Conservation (phyloP, 2,888 invertebrate genomes). For the Ctena decussata region DNA sequence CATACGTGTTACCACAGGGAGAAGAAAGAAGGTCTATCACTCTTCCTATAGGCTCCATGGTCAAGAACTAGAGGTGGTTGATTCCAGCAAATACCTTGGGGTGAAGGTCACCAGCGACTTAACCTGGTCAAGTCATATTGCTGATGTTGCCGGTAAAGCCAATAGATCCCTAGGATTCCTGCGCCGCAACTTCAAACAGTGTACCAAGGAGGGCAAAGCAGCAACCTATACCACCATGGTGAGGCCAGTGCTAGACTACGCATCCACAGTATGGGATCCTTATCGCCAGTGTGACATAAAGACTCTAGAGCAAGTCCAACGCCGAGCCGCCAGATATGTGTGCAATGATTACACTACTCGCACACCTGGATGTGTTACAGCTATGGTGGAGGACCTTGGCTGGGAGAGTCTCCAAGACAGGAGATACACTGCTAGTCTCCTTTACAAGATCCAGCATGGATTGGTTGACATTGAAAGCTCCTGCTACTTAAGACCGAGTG, state of each 20-base stretch:
- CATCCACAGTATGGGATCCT: not conserved
- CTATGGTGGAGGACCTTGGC: not conserved
- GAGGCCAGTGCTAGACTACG: not conserved
- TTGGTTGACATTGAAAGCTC: slow-evolving; percentile 1
- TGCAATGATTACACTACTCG: not conserved
- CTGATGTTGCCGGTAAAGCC: not conserved
- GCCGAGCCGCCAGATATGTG: slow-evolving; percentile 5
- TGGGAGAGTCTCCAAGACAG: slow-evolving; percentile 2
- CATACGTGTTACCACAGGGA: not conserved
- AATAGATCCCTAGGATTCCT: not conserved
- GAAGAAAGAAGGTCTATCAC: not conserved
- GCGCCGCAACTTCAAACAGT: not conserved
- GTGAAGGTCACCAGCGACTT: not conserved
- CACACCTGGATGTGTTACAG: slow-evolving; percentile 1
- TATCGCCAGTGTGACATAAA: not conserved
- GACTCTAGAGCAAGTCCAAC: not conserved
- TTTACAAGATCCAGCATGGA: slow-evolving; percentile 2
- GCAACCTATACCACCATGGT: slow-evolving; percentile 8
- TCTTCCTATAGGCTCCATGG: not conserved
- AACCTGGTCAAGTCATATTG: not conserved
- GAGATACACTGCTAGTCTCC: not conserved
- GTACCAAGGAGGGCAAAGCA: not conserved
- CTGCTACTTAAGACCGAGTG: not conserved
- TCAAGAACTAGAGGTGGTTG: not conserved
- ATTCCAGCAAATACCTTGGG: not conserved